phyloP scores from a whole-genome alignment of 2,113 vertebrate species.

The Saccopteryx leptura region DNA sequence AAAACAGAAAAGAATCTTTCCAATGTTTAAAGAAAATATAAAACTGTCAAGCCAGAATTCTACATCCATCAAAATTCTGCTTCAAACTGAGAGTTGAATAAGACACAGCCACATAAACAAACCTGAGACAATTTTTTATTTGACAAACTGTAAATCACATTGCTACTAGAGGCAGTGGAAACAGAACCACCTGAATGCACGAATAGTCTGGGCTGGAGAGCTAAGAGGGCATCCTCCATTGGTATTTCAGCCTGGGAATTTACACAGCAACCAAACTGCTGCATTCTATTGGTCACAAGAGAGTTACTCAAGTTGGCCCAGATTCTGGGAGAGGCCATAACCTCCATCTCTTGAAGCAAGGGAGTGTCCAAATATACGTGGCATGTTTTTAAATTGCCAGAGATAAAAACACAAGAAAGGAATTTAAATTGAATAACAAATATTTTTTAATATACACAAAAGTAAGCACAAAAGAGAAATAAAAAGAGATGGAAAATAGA shows the following conservation, averaged over 20 bases:
- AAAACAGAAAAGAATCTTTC: neutral
- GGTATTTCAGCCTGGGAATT: neutral
- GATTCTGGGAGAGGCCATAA: neutral
- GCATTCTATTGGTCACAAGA: neutral
- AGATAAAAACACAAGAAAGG: neutral
- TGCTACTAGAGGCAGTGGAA: accelerated
- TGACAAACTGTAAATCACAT: neutral
- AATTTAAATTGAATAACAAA: slow-evolving; percentile 25
- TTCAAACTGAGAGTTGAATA: neutral
- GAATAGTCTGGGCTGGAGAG: neutral
- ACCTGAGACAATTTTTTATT: neutral
- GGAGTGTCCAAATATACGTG: neutral
- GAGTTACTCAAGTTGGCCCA: neutral
- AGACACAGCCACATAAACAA: neutral
- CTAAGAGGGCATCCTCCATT: neutral
- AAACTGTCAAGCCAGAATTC: neutral
- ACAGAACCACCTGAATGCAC: accelerated
- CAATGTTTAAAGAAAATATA: neutral
- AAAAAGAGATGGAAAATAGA: neutral
- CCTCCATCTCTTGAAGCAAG: neutral
- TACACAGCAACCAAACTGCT: neutral
- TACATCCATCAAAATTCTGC: neutral
- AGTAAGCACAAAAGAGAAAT: neutral
- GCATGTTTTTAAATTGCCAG: neutral
- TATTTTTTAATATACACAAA: neutral